phyloP scores from a whole-genome alignment of 2,888 invertebrate species.

The Pyrochroa serraticornis region DNA sequence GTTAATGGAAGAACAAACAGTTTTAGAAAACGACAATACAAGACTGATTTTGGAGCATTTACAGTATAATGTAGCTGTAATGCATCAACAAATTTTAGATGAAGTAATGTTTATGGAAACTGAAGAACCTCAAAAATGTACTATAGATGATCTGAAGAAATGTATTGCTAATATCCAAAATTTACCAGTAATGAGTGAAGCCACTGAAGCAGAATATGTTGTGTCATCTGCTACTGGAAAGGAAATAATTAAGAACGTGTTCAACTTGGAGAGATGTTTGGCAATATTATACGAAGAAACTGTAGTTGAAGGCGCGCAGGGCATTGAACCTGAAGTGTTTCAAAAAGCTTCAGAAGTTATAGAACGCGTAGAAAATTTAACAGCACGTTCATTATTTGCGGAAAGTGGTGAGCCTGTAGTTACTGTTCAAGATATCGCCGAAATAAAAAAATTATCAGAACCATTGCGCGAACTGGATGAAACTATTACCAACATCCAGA shows the following conservation, averaged over 20 bases:
- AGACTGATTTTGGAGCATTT: constrained; percentile 45
- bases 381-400: constrained; percentile 41
- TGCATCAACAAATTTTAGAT: constrained; percentile 50
- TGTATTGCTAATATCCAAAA: constrained; percentile 49
- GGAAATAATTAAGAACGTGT: constrained; percentile 44
- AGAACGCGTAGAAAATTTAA: constrained; percentile 49
- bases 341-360: constrained; percentile 50
- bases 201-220: constrained; percentile 30
- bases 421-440: constrained; percentile 44
- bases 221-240: constrained; percentile 35
- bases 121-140: constrained; percentile 28
- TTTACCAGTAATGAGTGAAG: constrained; percentile 45
- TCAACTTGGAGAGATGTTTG: constrained; percentile 47
- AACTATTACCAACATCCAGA: constrained; percentile 44
- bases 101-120: constrained; percentile 42
- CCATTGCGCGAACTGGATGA: constrained; percentile 47
- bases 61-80: constrained; percentile 50
- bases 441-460: constrained; percentile 45
- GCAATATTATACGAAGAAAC: constrained; percentile 46
- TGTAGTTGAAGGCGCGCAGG: constrained; percentile 41
- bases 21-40: constrained; percentile 31
- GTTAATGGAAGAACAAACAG: constrained; percentile 34
- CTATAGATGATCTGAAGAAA: constrained; percentile 46
- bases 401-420: constrained; percentile 37
- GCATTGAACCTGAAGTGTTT: constrained; percentile 45